Conservation (phyloP, 2,113 vertebrate species). For the Tachycineta bicolor region DNA sequence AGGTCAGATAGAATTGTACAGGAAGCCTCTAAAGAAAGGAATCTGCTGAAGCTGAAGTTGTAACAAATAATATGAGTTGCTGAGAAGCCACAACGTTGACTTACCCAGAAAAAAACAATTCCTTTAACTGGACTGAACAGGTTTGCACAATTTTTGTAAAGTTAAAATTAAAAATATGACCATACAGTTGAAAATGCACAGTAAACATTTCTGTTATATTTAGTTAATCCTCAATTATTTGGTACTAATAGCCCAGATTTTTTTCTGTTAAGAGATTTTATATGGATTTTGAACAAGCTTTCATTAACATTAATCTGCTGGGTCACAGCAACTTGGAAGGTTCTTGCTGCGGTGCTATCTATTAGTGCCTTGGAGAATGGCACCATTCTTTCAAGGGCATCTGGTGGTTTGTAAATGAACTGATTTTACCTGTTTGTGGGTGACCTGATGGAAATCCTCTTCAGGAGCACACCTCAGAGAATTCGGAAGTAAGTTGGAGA, state of each 20-base stretch:
- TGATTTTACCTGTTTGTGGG: not conserved
- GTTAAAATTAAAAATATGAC: slow-evolving; percentile 2
- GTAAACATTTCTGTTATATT: not conserved
- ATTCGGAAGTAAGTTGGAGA: not conserved
- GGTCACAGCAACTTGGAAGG: not conserved
- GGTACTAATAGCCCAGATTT: not conserved
- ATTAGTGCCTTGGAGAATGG: not conserved
- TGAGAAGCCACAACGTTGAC: slow-evolving; percentile 27
- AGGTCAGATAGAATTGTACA: slow-evolving; percentile 59
- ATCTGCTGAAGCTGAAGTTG: slow-evolving; percentile 44
- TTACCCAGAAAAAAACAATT: not conserved
- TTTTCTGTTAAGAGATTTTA: not conserved
- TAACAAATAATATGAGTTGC: slow-evolving; percentile 15
- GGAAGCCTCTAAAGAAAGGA: slow-evolving; percentile 58
- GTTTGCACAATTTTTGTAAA: slow-evolving; percentile 10
- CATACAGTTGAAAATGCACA: not conserved
- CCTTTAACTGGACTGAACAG: not conserved
- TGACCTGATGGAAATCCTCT: not conserved
- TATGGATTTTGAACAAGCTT: not conserved
- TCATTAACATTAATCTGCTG: not conserved
- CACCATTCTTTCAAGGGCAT: not conserved
- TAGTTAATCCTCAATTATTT: slow-evolving; percentile 1
- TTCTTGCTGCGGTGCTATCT: not conserved
- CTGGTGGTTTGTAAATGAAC: not conserved
- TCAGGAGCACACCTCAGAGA: not conserved